Evolutionary conservation across 1,140 invertebrate species (phyloP).

Genomic region (Tribolium madens): DNA sequence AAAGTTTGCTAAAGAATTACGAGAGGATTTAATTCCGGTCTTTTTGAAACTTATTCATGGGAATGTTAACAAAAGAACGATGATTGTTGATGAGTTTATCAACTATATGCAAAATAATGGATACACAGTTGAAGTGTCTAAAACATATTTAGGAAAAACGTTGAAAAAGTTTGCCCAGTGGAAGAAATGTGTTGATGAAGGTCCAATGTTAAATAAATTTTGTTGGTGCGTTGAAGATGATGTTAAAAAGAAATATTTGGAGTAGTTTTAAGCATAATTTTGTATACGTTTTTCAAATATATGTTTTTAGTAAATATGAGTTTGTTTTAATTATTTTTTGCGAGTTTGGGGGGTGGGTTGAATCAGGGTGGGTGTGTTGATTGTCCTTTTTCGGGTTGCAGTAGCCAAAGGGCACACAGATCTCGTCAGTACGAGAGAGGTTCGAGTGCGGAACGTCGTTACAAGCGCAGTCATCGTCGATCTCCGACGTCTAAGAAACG

Average conservation of each 20-base stretch:
- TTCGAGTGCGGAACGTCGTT: conserved; percentile 72
- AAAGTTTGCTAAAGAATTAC: conserved; percentile 62
- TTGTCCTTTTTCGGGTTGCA: conserved; percentile 62
- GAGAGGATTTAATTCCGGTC: conserved; percentile 74
- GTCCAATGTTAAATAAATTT: conserved; percentile 69
- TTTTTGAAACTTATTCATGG: conserved; percentile 79
- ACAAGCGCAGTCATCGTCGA: conserved; percentile 73
- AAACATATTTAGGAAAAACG: conserved; percentile 68
- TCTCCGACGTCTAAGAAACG: conserved; percentile 71
- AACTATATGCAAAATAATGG: conserved; percentile 67
- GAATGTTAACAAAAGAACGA: conserved; percentile 71
- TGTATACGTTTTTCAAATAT: conserved; percentile 69
- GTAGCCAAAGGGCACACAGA: conserved; percentile 72
- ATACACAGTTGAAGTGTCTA: conserved; percentile 62
- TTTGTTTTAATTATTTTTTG: neutral
- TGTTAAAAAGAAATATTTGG: conserved; percentile 70
- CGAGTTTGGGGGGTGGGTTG: too few relatives aligned
- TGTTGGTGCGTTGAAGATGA: conserved; percentile 79
- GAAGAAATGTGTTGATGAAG: conserved; percentile 71
- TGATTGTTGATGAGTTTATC: conserved; percentile 76
- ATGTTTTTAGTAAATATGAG: conserved; percentile 57
- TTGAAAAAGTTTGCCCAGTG: conserved; percentile 74
- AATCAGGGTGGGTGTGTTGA: neutral
- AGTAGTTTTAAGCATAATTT: neutral
- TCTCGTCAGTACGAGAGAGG: conserved; percentile 73